Conservation (phyloP, 2,888 invertebrate species). For the Spodoptera picta region DNA sequence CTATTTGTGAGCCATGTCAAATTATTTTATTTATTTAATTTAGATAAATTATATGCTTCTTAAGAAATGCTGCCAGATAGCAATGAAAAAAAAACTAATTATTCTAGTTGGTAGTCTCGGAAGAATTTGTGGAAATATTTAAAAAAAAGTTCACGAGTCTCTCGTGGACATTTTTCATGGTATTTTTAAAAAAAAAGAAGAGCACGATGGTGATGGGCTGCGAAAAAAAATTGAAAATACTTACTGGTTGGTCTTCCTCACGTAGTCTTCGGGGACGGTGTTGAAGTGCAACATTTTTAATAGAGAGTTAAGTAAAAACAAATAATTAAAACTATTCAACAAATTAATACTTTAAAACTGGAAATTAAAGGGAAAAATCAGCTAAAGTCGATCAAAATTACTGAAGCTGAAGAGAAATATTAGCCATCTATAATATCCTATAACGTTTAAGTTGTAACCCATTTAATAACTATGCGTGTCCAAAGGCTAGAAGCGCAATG, state of each 20-base stretch:
- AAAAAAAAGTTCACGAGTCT: too few relatives aligned
- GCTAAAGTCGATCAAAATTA: slow-evolving; percentile 81
- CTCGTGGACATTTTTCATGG: too few relatives aligned
- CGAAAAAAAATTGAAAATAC: slow-evolving; percentile 53
- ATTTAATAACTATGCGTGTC: slow-evolving; percentile 75
- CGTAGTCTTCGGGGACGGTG: slow-evolving; percentile 80
- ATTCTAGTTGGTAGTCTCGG: too few relatives aligned
- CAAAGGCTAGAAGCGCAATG: slow-evolving; percentile 48
- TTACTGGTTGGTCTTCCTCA: slow-evolving; percentile 79
- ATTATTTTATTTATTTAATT: too few relatives aligned
- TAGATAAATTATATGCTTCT: too few relatives aligned
- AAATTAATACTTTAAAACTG: slow-evolving; percentile 54
- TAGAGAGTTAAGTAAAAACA: slow-evolving; percentile 30
- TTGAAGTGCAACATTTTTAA: slow-evolving; percentile 82
- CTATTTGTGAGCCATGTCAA: too few relatives aligned
- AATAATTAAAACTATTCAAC: slow-evolving; percentile 53
- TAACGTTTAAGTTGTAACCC: slow-evolving; percentile 83
- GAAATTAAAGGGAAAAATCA: slow-evolving; percentile 31
- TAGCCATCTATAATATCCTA: slow-evolving; percentile 85
- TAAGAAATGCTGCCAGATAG: too few relatives aligned
- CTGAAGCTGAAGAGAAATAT: slow-evolving; percentile 88
- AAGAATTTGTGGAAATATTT: background rate
- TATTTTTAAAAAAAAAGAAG: too few relatives aligned
- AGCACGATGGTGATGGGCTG: background rate
- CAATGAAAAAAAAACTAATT: too few relatives aligned